Percentiles rank a stretch among this genome's conserved stretches.
These are phyloP conservation scores for Diplodus sargus DNA, from an alignment of 2,797 vertebrate genomes.

Conservation along the genomic window DNA sequence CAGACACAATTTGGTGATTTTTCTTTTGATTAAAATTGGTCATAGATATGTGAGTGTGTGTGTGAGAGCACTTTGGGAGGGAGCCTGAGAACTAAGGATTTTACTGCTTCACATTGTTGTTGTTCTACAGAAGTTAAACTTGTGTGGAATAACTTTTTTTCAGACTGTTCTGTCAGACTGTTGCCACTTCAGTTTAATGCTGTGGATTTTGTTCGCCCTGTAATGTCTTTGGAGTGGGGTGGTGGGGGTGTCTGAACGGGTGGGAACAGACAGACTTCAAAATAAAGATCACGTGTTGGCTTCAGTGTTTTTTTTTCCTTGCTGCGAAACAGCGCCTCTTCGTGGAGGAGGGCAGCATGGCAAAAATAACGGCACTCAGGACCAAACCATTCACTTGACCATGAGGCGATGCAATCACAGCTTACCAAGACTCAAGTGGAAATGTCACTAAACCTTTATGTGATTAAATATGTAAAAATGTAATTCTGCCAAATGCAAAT, in stretches of 20 bases:
- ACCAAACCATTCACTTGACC: constrained; percentile 69
- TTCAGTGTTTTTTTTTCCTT: neutral
- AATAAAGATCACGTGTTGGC: constrained; percentile 75
- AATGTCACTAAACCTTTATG: fast-evolving
- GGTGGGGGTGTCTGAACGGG: constrained; percentile 41
- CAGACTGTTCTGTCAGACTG: no score
- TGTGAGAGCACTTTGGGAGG: no score
- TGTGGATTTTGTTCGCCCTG: no score
- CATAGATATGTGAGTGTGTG: no score
- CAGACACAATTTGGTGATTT: no score
- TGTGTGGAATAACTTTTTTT: no score
- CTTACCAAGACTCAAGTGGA: fast-evolving
- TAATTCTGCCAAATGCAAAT: fast-evolving
- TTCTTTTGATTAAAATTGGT: no score
- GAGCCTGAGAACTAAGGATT: no score
- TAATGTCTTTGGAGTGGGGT: neutral
- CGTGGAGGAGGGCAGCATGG: constrained; percentile 63
- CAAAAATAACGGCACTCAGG: constrained; percentile 84
- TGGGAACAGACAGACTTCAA: constrained; percentile 44
- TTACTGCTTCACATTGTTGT: no score
- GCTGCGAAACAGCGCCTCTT: constrained; percentile 54
- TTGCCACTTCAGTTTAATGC: no score
- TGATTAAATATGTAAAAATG: fast-evolving
- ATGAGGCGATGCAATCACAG: neutral
- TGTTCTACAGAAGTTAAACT: no score